phyloP scores from a whole-genome alignment of 2,113 vertebrate species.

The Paedocypris sp. region DNA sequence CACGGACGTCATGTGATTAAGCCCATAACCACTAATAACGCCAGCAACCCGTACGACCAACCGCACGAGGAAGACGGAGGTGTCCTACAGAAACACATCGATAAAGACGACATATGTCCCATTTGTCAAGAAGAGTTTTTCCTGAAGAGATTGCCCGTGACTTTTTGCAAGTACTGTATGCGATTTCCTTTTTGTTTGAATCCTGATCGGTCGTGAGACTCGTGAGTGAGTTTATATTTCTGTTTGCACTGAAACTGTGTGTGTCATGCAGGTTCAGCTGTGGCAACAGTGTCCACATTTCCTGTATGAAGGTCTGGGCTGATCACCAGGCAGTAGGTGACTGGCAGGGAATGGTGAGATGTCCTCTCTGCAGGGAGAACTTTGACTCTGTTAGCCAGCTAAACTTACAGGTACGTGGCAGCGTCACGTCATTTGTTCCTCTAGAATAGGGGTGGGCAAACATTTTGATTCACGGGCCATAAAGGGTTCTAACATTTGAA shows the following conservation, averaged over 20 bases:
- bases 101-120: conserved; percentile 57
- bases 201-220: not conserved
- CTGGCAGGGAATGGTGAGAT: conserved; percentile 44
- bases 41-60: not conserved
- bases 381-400: conserved; percentile 47
- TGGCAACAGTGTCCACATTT: conserved; percentile 63
- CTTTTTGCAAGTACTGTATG: conserved; percentile 63
- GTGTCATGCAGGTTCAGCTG: conserved; percentile 51
- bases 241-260: not conserved
- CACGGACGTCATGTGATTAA: conserved; percentile 34
- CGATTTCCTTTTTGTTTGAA: not conserved
- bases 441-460: too few species aligned
- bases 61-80: conserved; percentile 25
- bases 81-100: conserved; percentile 45
- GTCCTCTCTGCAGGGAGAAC: conserved; percentile 59
- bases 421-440: too few species aligned
- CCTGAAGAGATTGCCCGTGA: conserved; percentile 54
- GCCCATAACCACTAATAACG: not conserved
- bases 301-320: conserved; percentile 59
- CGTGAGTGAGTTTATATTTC: too few species aligned
- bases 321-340: conserved; percentile 44
- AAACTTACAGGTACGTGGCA: conserved; percentile 40
- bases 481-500: too few species aligned
- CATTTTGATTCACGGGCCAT: too few species aligned
- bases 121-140: conserved; percentile 63